Conservation (phyloP, 2,113 vertebrate species). For the Oenanthe melanoleuca region DNA sequence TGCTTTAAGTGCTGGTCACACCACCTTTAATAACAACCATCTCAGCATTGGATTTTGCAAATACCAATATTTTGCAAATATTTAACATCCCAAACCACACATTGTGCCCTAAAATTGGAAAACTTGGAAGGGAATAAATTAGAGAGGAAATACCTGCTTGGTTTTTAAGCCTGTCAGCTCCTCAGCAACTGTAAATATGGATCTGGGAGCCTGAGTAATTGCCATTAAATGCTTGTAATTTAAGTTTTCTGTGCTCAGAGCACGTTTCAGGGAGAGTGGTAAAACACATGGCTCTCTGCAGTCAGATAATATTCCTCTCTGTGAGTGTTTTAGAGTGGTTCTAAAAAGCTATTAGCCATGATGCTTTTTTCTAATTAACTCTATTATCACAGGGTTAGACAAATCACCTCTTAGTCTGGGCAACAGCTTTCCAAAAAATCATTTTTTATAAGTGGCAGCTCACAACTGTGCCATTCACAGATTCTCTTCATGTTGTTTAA, state of each 20-base stretch:
- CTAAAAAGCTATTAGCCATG: conserved; percentile 64
- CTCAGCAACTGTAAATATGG: conserved; percentile 9
- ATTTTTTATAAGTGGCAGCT: conserved; percentile 59
- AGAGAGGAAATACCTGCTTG: neutral
- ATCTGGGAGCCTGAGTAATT: neutral
- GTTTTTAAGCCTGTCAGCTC: neutral
- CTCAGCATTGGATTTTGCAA: neutral
- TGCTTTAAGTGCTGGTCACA: neutral
- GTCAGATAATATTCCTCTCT: conserved; percentile 50
- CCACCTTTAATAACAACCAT: neutral
- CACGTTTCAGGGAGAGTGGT: neutral
- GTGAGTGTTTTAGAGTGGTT: conserved; percentile 50
- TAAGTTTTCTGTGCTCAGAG: conserved; percentile 44
- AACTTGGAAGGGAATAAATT: neutral
- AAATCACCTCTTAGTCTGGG: conserved; percentile 39
- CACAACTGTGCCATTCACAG: conserved; percentile 47
- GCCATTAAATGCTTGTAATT: neutral
- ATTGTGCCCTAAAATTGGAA: rapidly evolving
- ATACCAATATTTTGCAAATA: neutral
- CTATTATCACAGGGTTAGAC: conserved; percentile 44
- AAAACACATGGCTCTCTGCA: conserved; percentile 54
- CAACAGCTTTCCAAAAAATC: conserved; percentile 50
- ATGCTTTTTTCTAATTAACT: conserved; percentile 66
- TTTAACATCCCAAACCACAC: neutral
- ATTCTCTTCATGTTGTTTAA: conserved; percentile 25